Percentiles rank a stretch among this genome's conserved stretches.
These are phyloP conservation scores for Harpalus rufipes DNA, from an alignment of 2,888 invertebrate species.

Conservation along the genomic window DNA sequence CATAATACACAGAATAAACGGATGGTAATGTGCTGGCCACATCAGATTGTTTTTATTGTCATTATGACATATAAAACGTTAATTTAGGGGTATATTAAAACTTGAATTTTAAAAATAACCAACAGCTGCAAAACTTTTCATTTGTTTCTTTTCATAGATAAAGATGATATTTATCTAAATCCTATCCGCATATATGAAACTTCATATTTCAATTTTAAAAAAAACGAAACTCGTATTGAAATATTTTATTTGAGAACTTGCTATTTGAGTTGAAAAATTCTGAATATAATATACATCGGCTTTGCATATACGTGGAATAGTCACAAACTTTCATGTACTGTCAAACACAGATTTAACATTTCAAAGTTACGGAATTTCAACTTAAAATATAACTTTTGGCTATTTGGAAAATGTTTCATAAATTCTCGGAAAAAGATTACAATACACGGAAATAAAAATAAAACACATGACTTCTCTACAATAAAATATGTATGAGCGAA, in stretches of 20 bases:
- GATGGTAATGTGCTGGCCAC: too few relatives aligned
- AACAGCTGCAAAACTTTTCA: too few relatives aligned
- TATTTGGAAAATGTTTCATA: not conserved
- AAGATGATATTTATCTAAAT: not conserved
- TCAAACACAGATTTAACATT: not conserved
- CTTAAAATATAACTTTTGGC: conserved; percentile 2
- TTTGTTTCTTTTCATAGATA: too few relatives aligned
- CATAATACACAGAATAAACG: too few relatives aligned
- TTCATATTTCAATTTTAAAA: not conserved
- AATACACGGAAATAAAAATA: not conserved
- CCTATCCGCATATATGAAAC: not conserved
- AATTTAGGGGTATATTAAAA: too few relatives aligned
- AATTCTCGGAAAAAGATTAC: not conserved
- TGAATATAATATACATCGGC: not conserved
- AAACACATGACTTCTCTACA: not conserved
- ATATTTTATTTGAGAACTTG: not conserved
- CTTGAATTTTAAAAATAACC: too few relatives aligned
- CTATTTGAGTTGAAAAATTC: not conserved
- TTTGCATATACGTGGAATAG: not conserved
- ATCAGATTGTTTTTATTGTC: too few relatives aligned
- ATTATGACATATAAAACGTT: too few relatives aligned
- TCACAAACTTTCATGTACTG: conserved; percentile 2
- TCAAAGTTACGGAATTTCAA: not conserved
- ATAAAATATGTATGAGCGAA: not conserved
- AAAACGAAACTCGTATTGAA: not conserved